Evolutionary conservation across 2,888 invertebrate species (phyloP).

Genomic region (Synanthedon formicaeformis): DNA sequence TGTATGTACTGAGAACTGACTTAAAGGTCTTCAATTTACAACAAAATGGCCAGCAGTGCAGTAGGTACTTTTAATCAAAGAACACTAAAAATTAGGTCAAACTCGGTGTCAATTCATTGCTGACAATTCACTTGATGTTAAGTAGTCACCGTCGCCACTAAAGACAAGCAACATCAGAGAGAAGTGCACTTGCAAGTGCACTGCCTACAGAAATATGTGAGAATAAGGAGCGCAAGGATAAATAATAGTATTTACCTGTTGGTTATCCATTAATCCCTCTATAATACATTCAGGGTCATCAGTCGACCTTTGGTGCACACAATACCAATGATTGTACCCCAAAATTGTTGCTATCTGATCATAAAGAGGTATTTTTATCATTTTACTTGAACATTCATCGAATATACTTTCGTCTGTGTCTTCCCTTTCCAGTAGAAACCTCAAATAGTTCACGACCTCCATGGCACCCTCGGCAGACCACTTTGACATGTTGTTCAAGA

Average conservation of each 20-base stretch:
- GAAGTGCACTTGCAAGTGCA: too few species aligned
- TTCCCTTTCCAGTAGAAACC: constrained; percentile 42
- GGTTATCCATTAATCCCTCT: constrained; percentile 65
- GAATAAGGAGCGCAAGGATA: too few species aligned
- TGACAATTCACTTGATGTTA: too few species aligned
- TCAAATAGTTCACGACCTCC: constrained; percentile 62
- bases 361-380: constrained; percentile 74
- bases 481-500: constrained; percentile 62
- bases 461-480: constrained; percentile 72
- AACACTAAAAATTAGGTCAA: too few species aligned
- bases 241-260: constrained; percentile 40
- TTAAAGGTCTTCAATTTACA: too few species aligned
- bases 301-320: constrained; percentile 66
- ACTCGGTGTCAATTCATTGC: too few species aligned
- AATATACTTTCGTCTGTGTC: constrained; percentile 50
- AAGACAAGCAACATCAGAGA: too few species aligned
- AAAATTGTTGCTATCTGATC: constrained; percentile 71
- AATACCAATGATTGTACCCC: constrained; percentile 71
- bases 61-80: too few species aligned
- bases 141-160: too few species aligned
- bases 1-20: too few species aligned
- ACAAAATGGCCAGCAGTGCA: too few species aligned
- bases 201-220: too few species aligned
- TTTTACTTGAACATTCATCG: constrained; percentile 66
- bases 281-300: constrained; percentile 67